phyloP scores from a whole-genome alignment of 2,797 vertebrate genomes.

The Cuculus canorus region DNA sequence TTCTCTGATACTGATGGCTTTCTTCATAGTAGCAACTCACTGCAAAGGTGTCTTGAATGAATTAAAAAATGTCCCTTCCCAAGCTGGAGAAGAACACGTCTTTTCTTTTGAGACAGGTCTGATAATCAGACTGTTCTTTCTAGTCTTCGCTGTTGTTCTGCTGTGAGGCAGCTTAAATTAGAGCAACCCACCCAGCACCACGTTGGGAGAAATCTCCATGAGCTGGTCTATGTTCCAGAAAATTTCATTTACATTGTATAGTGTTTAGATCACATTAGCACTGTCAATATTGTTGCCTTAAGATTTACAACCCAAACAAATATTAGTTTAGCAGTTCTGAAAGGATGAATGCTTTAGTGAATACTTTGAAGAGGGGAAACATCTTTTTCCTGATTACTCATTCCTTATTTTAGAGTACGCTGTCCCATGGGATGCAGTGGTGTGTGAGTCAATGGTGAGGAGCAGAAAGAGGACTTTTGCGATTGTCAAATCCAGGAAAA shows the following conservation, averaged over 20 bases:
- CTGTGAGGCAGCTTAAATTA: background rate
- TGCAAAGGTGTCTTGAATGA: background rate
- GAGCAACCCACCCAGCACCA: background rate
- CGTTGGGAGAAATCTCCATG: background rate
- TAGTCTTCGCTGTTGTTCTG: background rate
- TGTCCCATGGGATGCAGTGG: background rate
- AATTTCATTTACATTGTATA: background rate
- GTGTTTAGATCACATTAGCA: background rate
- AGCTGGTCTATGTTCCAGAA: background rate
- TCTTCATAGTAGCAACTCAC: background rate
- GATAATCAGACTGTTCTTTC: background rate
- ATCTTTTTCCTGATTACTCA: conserved; percentile 72
- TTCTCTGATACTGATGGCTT: background rate
- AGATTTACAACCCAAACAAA: conserved; percentile 21
- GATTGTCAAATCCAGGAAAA: conserved; percentile 10
- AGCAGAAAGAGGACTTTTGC: background rate
- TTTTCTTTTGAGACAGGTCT: background rate
- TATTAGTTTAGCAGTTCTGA: background rate
- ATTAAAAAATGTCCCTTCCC: background rate
- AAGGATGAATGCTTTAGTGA: conserved; percentile 38
- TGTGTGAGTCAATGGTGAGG: conserved; percentile 47
- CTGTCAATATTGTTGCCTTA: background rate
- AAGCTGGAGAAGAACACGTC: background rate
- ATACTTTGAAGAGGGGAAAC: conserved; percentile 68
- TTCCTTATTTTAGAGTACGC: background rate